A percentile compares a stretch with the other conserved stretches of the same genome.
phyloP scores from a whole-genome alignment of 2,888 invertebrate genomes.

The Morpho helenor region DNA sequence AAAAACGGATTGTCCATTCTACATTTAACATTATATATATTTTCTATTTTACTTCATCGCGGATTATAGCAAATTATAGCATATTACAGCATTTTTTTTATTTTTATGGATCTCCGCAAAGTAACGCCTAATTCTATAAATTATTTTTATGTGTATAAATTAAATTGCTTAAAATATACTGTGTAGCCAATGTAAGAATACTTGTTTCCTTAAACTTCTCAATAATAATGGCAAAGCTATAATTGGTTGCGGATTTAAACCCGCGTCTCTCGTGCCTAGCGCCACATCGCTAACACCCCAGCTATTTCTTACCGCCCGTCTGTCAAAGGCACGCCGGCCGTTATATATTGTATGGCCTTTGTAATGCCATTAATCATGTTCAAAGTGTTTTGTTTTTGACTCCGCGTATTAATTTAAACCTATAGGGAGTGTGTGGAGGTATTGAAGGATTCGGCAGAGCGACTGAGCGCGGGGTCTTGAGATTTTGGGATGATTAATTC shows the following conservation, averaged over 20 bases:
- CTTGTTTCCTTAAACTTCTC: too few relatives aligned
- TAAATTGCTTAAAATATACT: too few relatives aligned
- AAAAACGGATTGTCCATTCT: too few relatives aligned
- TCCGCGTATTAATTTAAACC: constrained; percentile 52
- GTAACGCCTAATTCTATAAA: too few relatives aligned
- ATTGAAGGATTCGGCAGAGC: constrained; percentile 17
- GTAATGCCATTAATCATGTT: constrained; percentile 67
- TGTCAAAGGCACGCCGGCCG: constrained; percentile 58
- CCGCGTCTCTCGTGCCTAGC: constrained; percentile 25
- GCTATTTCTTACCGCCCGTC: constrained; percentile 43
- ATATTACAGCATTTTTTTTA: too few relatives aligned
- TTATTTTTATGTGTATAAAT: too few relatives aligned
- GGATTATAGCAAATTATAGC: too few relatives aligned
- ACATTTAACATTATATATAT: too few relatives aligned
- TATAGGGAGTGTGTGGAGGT: constrained; percentile 17
- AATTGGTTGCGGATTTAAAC: neutral
- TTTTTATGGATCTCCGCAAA: too few relatives aligned
- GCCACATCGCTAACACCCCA: constrained; percentile 32
- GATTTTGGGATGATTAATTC: neutral
- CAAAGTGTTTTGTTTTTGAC: constrained; percentile 57
- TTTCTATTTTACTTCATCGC: too few relatives aligned
- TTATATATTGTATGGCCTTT: constrained; percentile 69
- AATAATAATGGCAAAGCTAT: too few relatives aligned
- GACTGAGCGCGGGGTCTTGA: neutral
- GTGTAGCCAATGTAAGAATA: too few relatives aligned